Evolutionary conservation across 2,113 vertebrate genomes (phyloP).

Genomic region (Neofelis nebulosa): DNA sequence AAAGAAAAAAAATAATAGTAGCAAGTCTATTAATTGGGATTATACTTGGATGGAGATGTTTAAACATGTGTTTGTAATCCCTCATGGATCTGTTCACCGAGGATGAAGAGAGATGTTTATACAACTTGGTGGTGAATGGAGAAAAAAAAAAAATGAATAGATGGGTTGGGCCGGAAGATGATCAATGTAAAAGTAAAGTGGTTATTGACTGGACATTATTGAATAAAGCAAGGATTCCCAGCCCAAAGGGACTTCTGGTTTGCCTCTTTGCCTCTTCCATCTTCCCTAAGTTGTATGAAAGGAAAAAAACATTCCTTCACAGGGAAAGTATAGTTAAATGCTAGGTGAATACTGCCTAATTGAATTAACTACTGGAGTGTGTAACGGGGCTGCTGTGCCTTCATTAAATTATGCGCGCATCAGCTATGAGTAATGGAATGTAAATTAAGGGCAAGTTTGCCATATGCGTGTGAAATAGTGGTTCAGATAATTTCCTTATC

Average conservation of each 20-base stretch:
- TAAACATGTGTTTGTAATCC: background rate
- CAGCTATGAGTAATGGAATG: constrained; percentile 26
- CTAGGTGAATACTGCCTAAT: constrained; percentile 55
- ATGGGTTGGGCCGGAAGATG: background rate
- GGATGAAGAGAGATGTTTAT: background rate
- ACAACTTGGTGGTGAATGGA: background rate
- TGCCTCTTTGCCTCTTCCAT: background rate
- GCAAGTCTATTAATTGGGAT: background rate
- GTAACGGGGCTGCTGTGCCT: background rate
- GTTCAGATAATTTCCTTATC: constrained; percentile 34
- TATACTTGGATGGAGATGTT: background rate
- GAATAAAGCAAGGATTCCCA: background rate
- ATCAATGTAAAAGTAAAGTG: background rate
- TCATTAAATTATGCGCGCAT: constrained; percentile 55
- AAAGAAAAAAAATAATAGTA: background rate
- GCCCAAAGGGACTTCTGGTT: background rate
- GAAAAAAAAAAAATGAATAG: background rate
- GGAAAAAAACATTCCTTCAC: constrained; percentile 38
- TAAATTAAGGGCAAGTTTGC: constrained; percentile 47
- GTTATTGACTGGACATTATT: background rate
- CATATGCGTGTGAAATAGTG: background rate
- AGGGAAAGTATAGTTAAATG: constrained; percentile 6
- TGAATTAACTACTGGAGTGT: constrained; percentile 49
- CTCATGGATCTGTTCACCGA: background rate
- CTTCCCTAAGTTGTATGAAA: constrained; percentile 44